Base-by-base conservation (phyloP, 2,797 vertebrate species). In the Synaphobranchus kaupii region DNA sequence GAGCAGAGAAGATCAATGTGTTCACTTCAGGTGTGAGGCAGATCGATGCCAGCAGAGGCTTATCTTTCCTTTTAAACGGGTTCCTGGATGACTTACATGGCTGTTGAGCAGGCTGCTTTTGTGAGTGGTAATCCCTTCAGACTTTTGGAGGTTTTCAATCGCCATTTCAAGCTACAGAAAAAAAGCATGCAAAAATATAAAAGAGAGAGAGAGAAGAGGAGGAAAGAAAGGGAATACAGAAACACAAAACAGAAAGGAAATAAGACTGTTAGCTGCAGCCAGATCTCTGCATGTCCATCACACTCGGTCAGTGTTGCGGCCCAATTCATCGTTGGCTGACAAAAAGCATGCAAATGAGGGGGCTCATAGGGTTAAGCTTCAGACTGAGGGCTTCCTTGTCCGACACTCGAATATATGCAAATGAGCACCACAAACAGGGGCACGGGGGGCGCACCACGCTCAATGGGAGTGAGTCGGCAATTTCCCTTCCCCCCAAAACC, bases 81-180 rank as follows among this genome's bases (percentile, higher is more conserved):
- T 92, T 95, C 93, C 95, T 92, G 92, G 91, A 92, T 92, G 95
- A 99, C 98, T 99, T 99, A 99, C 98, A 98, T 99, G 98, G 96
- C 98, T 99, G 98, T 99, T 99, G 96, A 99, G 97, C 96, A 99
- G 97, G 97, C 97, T 98, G 97, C 97, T 99, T 98, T 99, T 99
- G 97, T 99, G 98, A 96, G 98, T 97, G 91, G 98, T 97, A 96
- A 99, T 98, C 96, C 98, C 98, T 97, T 99, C 98, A 95, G 96
- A 98, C 98, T 99, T 99, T 97, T 99, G 98, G 95, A 99, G 98
- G 95, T 99, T 99, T 97, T 99, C 98, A 97, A 99, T 99, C 97
- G 98, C 98, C 98, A 99, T 98, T 98, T 99, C 98, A 98, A 99
- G 98, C 98, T 99, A 98, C 94, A 97, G 96, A 94, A 90, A 94